Base-by-base conservation (phyloP, 2,797 vertebrate genomes). In the Florisuga fusca region DNA sequence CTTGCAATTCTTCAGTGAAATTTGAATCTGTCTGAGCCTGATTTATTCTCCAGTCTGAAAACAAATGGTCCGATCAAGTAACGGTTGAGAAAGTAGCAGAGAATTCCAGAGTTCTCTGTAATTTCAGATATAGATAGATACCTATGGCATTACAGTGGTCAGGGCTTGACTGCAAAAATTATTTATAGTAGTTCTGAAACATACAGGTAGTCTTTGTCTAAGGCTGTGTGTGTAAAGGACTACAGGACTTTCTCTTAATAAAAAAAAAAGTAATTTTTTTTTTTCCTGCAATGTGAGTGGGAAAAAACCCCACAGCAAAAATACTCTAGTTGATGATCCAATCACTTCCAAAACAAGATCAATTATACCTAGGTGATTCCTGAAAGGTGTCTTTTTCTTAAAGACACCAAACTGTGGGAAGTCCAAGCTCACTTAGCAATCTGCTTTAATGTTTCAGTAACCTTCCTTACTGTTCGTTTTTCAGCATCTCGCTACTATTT, bases 31-130 rank as follows among this genome's bases (percentile, higher is more conserved):
- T 74, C 91, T 96, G 82, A 67, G 58, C 16, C 33, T 91, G 91
- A 90, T 95, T 93, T 96, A 95, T 77, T 95, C 72, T 83, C 33
- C 50, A 83, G 61, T 45, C 74, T 74, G 75, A 79, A 97, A 96
- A 92, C 78, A 92, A 94, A 87, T 77, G 50, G 17, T 61, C 81
- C 94, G 90, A 94, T 84, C 63, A 87, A 62, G 54, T 67, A 89
- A 64, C 58, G 46, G 50, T 89, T 93, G 68, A 82, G 78, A 77
- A 90, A 84, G 43, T 73, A 81, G 45, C 76, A 75, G 58, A 75
- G 77, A 86, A 91, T 73, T 93, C 34, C 79, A 34, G 46, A 90
- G 26, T 84, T 92, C 38, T 81, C 20, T 92, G 2, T 64, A 67
- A 93, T 91, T 94, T 95, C 74, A 79, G 53, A 50, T 95, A 62